phyloP scores from a whole-genome alignment of 2,113 vertebrate species.

The Leucopternis melanops region DNA sequence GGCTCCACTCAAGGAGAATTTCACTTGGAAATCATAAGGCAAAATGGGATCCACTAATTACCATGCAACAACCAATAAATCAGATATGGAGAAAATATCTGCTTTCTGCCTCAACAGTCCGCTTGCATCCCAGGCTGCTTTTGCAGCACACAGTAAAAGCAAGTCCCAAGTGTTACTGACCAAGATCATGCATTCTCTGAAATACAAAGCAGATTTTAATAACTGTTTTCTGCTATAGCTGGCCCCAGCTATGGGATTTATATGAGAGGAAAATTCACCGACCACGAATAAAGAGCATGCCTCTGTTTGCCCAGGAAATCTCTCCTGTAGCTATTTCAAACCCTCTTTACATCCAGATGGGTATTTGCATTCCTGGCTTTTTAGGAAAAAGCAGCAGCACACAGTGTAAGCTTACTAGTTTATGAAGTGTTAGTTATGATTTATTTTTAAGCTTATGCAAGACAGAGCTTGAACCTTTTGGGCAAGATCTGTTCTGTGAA shows the following conservation, averaged over 20 bases:
- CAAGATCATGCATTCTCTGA: neutral
- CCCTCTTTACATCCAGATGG: neutral
- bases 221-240: neutral
- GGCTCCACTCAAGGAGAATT: neutral
- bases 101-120: neutral
- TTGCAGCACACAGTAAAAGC: neutral
- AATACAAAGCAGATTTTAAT: neutral
- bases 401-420: neutral
- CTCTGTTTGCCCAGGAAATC: neutral
- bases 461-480: neutral
- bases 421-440: neutral
- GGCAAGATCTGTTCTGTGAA: neutral
- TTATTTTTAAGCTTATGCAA: neutral
- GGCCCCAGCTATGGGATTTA: neutral
- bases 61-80: neutral
- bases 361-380: neutral
- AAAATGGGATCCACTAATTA: neutral
- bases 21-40: neutral
- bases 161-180: neutral
- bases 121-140: neutral
- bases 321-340: neutral
- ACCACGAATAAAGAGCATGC: neutral
- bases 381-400: neutral
- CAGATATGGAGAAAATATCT: neutral
- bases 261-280: neutral